These are phyloP conservation scores for Epistrophe eligans DNA, from an alignment of 2,888 invertebrate genomes.

Conservation along the genomic window DNA sequence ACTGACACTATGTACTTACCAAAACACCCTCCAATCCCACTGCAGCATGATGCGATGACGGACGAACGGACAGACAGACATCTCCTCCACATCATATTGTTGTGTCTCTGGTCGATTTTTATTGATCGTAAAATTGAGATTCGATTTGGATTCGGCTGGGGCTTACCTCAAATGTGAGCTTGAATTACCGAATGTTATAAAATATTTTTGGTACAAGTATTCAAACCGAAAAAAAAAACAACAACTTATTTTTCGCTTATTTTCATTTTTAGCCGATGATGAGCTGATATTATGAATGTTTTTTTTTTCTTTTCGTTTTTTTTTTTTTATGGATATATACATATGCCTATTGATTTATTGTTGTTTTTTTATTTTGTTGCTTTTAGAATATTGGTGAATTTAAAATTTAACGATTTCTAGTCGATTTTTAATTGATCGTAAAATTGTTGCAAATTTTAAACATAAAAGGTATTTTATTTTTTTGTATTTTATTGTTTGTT, in stretches of 20 bases:
- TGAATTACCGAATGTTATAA: conserved; percentile 80
- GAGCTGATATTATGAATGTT: conserved; percentile 45
- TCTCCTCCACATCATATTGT: conserved; percentile 72
- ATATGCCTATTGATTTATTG: conserved; percentile 21
- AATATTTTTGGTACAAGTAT: conserved; percentile 49
- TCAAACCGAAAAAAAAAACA: background rate
- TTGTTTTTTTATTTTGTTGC: conserved; percentile 8
- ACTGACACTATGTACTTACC: background rate
- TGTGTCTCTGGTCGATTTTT: conserved; percentile 81
- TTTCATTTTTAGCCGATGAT: conserved; percentile 18
- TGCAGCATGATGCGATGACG: conserved; percentile 11
- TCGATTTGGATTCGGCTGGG: conserved; percentile 80
- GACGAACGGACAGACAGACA: conserved; percentile 4
- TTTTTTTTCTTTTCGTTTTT: conserved; percentile 33
- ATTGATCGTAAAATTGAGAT: conserved; percentile 82
- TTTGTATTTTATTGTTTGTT: conserved; percentile 36
- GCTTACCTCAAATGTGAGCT: conserved; percentile 83
- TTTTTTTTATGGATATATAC: background rate
- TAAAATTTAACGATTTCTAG: conserved; percentile 49
- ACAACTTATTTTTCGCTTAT: conserved; percentile 22
- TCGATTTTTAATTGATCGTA: conserved; percentile 73
- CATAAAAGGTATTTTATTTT: conserved; percentile 9
- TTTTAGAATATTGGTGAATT: conserved; percentile 59
- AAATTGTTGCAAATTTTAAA: conserved; percentile 64
- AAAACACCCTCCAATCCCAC: background rate